Percentiles rank a stretch among this genome's conserved stretches.
Conservation (phyloP, 2,797 vertebrate genomes). For the Squalus acanthias region DNA sequence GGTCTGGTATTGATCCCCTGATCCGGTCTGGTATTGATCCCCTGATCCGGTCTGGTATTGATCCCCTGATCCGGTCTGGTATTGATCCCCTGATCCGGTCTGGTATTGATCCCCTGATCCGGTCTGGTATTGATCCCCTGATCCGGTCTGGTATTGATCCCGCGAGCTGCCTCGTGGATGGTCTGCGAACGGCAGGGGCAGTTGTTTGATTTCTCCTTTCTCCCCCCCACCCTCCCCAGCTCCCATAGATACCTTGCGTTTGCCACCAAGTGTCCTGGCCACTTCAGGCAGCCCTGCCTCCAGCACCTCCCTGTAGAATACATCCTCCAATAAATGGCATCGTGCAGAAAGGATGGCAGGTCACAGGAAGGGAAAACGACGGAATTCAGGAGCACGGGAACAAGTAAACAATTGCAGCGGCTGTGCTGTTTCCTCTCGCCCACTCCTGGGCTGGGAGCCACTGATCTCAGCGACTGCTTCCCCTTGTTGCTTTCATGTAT, state of each 20-base stretch:
- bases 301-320: background rate
- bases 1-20: too few relatives aligned
- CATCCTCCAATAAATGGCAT: background rate
- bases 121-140: too few relatives aligned
- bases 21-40: too few relatives aligned
- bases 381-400: background rate
- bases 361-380: background rate
- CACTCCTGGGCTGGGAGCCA: background rate
- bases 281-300: background rate
- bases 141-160: background rate
- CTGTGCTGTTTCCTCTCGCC: background rate
- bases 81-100: too few relatives aligned
- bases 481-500: conserved; percentile 51
- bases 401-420: background rate
- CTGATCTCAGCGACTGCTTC: conserved; percentile 46
- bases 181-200: background rate
- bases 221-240: background rate
- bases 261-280: background rate
- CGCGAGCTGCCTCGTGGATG: background rate
- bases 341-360: background rate
- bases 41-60: too few relatives aligned
- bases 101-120: too few relatives aligned
- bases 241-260: background rate
- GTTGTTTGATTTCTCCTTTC: too few relatives aligned
- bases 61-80: too few relatives aligned